These are phyloP conservation scores for Panulirus ornatus DNA, from an alignment of 1,140 invertebrate genomes.

Conservation along the genomic window DNA sequence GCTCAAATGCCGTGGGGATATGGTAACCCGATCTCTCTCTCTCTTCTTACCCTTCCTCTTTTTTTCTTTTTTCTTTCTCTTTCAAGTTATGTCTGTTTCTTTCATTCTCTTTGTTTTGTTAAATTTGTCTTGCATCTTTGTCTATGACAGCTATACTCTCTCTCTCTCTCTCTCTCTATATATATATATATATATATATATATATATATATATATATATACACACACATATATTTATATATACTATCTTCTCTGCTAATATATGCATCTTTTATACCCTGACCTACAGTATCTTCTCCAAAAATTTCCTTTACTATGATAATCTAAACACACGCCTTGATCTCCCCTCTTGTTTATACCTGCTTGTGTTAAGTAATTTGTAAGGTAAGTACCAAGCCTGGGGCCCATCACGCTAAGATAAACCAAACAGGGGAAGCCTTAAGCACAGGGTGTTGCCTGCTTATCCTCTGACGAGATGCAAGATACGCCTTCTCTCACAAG, in stretches of 20 bases:
- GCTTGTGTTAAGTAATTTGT: constrained; percentile 1
- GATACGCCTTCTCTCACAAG: neutral
- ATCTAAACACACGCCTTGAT: neutral
- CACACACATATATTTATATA: too few species aligned
- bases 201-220: too few species aligned
- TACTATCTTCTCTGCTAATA: too few species aligned
- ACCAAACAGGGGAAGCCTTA: neutral
- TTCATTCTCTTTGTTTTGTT: too few species aligned
- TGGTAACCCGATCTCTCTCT: neutral
- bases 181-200: too few species aligned
- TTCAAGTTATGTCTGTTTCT: neutral
- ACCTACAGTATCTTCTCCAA: neutral
- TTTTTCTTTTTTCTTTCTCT: neutral
- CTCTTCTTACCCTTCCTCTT: neutral
- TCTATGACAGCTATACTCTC: neutral
- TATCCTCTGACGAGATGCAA: neutral
- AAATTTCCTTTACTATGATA: neutral
- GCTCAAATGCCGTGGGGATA: neutral
- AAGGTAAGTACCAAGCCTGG: neutral
- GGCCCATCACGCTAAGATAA: neutral
- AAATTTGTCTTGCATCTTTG: neutral
- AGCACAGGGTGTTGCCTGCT: neutral
- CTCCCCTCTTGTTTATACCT: neutral
- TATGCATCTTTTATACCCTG: neutral
- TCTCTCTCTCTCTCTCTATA: too few species aligned